Base-by-base conservation (phyloP, 2,888 invertebrate species). In the Drosophila austrosaltans region DNA sequence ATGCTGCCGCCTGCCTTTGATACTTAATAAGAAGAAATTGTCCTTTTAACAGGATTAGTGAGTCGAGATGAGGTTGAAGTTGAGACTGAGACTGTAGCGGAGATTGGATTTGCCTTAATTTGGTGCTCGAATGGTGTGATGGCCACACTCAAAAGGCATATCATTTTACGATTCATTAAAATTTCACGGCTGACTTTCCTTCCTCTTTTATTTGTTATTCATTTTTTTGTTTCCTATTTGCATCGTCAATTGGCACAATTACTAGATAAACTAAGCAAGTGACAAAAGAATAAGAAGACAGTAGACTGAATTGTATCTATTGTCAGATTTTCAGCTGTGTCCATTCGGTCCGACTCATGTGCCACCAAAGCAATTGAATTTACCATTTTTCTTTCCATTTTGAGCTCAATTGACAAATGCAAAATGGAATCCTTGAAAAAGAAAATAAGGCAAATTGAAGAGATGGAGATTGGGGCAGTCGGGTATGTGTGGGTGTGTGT, bases 141-240 rank as follows among this genome's bases (percentile, higher is more conserved):
- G 61, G 16, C 42, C 32, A 25, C 67, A 66, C 73, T 82, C 76
- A 87, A 83, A 87, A 89, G 89, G 89, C 89, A 77, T 87, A 87
- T 87, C 87, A 84, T 71, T 81, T 87, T 89, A 79, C 87, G 69
- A 82, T 76, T 87, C 87, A 87, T 87, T 87, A 87, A 87, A 87
- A 89, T 89, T 88, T 87, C 72, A 83, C 76, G 81, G 81, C 78
- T 84, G 89, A 84, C 89, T 87, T 72, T 86, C 63, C 61, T 66
- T 56, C 53, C 64, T 72, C 58, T 68, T 60, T 48, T 32, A 36
- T 25, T 25, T 36, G 57, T 39, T 53, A 2, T 10, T 36, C 3
- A 25, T 25, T 10, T 65, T 65, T 68, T 60, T 40, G 20, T 25
- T 36, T 70, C 44, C 53, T 8, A 12, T 25, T 10, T 48, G 10